Evolutionary conservation across 2,888 invertebrate species (phyloP).

Genomic region (Deilephila elpenor): DNA sequence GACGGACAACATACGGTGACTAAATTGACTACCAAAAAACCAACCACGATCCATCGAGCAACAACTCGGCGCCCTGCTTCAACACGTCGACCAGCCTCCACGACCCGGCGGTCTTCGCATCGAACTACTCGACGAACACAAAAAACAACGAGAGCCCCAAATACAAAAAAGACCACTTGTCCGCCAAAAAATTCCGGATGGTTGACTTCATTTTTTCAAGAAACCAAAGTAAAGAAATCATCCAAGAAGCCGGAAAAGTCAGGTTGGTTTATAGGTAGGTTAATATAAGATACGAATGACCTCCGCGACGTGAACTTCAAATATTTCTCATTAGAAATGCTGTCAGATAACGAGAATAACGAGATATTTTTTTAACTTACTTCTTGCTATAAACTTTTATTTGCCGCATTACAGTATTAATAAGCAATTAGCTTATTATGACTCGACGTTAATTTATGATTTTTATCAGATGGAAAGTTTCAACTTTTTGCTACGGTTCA

Average conservation of each 20-base stretch:
- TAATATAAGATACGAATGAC: conserved; percentile 32
- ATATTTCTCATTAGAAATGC: background rate
- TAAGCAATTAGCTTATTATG: background rate
- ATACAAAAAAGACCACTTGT: conserved; percentile 61
- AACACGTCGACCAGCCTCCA: conserved; percentile 41
- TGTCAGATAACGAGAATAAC: background rate
- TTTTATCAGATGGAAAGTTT: conserved; percentile 1
- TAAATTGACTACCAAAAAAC: conserved; percentile 48
- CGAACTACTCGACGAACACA: conserved; percentile 40
- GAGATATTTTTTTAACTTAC: background rate
- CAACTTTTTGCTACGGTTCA: background rate
- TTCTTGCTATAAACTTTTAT: too few relatives aligned
- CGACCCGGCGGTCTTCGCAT: conserved; percentile 43
- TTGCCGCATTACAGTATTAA: background rate
- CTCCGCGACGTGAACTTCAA: background rate
- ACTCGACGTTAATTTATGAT: background rate
- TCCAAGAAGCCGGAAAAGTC: conserved; percentile 63
- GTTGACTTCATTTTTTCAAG: conserved; percentile 68
- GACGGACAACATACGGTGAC: conserved; percentile 41
- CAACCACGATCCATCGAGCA: conserved; percentile 37
- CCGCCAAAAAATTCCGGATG: conserved; percentile 65
- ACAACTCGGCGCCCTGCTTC: conserved; percentile 45
- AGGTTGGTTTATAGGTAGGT: conserved; percentile 76
- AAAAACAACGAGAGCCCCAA: conserved; percentile 63
- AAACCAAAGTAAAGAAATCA: conserved; percentile 59